Evolutionary conservation across 2,113 vertebrate genomes (phyloP), one percentile per base, ranked within the genome.

Genomic region (Riparia riparia): DNA sequence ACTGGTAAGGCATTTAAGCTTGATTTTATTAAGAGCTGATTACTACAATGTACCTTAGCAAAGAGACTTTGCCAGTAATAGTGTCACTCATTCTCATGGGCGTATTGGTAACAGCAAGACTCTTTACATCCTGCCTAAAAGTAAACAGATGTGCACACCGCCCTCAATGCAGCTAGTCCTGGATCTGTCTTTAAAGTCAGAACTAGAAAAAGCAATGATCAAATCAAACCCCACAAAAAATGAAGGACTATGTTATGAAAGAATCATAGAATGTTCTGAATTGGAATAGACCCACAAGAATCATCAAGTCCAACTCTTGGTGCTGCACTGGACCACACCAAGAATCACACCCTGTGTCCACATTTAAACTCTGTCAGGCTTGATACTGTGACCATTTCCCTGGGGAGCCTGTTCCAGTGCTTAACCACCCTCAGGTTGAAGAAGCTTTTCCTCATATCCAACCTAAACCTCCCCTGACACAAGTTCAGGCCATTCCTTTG

Each of bases 81-180:
- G 9, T 56, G 14, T 3, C 32, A 17, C 13, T 20, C 4, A 12
- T 80, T 88, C 64, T 83, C 21, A 19, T 19, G 16, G 19, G 5
- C 20, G 6, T 54, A 34, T 14, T 60, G 22, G 56, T 8, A 78
- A 32, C 5, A 79, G 1, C 10, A 71, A 45, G 18, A n/a, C 9
- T 21, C 24, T 74, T 63, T 25, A 44, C 0, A 0, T 70, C 8
- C n/a, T 61, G 7, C 8, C 26, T 29, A 26, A 51, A 71, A 61
- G n/a, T 39, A 66, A 66, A 51, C 7, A 58, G 28, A 70, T 6
- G 24, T 9, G 19, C 17, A 19, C 10, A 19, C 12, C 4, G 28
- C 11, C 12, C 9, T 54, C 44, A 21, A 0, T 39, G 34, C 11
- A 58, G 34, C 0, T 2, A 51, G 34, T 56, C 4, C 9, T 0